Evolutionary conservation across 2,113 vertebrate genomes (phyloP).

Genomic region (Agapornis roseicollis): DNA sequence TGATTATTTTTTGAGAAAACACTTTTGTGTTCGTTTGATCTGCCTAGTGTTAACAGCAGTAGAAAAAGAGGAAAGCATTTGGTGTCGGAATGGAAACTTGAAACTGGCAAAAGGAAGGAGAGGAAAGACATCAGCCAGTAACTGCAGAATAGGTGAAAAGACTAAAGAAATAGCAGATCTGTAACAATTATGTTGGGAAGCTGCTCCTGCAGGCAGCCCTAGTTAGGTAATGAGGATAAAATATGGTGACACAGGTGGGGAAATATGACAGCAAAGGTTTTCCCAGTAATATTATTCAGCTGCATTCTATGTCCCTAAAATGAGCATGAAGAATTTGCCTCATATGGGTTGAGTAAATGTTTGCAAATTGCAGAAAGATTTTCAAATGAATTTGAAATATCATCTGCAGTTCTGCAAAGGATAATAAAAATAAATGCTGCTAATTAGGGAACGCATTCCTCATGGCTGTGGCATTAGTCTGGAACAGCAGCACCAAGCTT

Average conservation of each 20-base stretch:
- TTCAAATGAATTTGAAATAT: neutral
- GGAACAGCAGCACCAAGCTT: neutral
- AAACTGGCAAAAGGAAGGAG: slow-evolving; percentile 8
- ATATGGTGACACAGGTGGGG: neutral
- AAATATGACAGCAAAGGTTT: neutral
- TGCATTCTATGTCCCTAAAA: neutral
- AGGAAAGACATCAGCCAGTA: neutral
- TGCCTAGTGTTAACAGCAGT: slow-evolving; percentile 35
- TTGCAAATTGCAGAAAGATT: neutral
- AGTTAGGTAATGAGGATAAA: neutral
- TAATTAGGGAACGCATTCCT: neutral
- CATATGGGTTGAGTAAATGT: neutral
- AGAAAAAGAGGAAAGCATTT: slow-evolving; percentile 14
- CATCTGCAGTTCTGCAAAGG: neutral
- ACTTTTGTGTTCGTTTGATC: slow-evolving; percentile 64
- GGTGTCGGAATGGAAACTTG: slow-evolving; percentile 1
- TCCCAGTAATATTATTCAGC: neutral
- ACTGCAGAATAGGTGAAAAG: neutral
- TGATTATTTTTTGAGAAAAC: slow-evolving; percentile 69
- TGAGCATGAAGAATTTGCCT: neutral
- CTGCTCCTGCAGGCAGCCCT: neutral
- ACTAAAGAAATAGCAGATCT: neutral
- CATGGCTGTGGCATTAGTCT: rapidly evolving
- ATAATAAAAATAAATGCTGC: neutral
- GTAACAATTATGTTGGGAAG: neutral